phyloP scores from a whole-genome alignment of 1,140 invertebrate species.

The Drosophila sp. region DNA sequence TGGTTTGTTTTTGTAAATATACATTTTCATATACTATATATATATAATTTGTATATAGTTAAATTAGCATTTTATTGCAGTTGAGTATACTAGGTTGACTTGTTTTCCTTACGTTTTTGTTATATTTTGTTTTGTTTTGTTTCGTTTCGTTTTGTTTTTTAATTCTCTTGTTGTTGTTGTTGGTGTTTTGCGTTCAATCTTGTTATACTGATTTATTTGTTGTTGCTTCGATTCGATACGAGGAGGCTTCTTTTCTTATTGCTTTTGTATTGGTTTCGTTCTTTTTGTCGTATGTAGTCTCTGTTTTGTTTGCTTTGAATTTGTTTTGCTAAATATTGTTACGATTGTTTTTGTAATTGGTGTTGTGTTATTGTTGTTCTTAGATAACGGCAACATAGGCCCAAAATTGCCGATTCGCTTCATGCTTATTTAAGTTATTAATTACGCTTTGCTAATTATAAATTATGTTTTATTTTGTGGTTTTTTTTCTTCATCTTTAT shows the following conservation, averaged over 20 bases:
- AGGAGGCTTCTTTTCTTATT: slow-evolving; percentile 51
- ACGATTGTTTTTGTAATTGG: slow-evolving; percentile 22
- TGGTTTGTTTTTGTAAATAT: slow-evolving; percentile 63
- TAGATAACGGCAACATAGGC: slow-evolving; percentile 42
- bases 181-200: slow-evolving; percentile 36
- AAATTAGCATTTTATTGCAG: slow-evolving; percentile 74
- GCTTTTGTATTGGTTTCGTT: slow-evolving; percentile 37
- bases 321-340: slow-evolving; percentile 33
- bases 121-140: slow-evolving; percentile 18
- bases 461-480: slow-evolving; percentile 60
- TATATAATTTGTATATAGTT: slow-evolving; percentile 63
- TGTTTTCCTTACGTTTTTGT: slow-evolving; percentile 42
- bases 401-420: slow-evolving; percentile 40
- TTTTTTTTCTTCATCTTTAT: slow-evolving; percentile 26
- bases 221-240: slow-evolving; percentile 42
- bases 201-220: slow-evolving; percentile 24
- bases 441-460: slow-evolving; percentile 77
- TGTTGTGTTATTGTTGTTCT: slow-evolving; percentile 26
- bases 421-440: slow-evolving; percentile 48
- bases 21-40: slow-evolving; percentile 70
- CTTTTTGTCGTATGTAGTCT: slow-evolving; percentile 37
- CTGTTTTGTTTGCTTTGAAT: slow-evolving; percentile 20
- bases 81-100: slow-evolving; percentile 82
- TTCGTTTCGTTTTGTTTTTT: slow-evolving; percentile 31
- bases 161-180: slow-evolving; percentile 22